Conservation (phyloP, 2,888 invertebrate genomes). For the Aphidius colemani region DNA sequence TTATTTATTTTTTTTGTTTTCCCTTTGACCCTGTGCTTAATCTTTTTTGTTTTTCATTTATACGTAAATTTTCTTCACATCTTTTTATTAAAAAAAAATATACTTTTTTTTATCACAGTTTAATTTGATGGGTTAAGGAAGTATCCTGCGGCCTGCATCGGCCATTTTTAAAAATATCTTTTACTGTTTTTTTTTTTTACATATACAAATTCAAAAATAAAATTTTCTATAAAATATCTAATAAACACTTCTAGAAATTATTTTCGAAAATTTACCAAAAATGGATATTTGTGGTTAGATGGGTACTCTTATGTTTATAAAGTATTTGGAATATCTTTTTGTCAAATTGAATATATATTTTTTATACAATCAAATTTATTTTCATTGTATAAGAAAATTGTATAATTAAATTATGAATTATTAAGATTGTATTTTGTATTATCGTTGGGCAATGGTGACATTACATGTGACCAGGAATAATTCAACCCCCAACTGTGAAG, state of each 20-base stretch:
- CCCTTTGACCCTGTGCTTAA: conserved; percentile 22
- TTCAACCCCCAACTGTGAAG: conserved; percentile 46
- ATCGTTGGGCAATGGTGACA: neutral
- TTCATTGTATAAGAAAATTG: conserved; percentile 5
- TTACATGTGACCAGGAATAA: conserved; percentile 21
- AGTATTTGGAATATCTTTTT: too few species aligned
- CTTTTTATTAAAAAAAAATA: neutral
- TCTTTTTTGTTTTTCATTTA: conserved; percentile 23
- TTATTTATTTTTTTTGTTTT: conserved; percentile 32
- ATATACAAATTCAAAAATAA: neutral
- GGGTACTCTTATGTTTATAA: too few species aligned
- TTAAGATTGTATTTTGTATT: too few species aligned
- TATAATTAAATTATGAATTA: neutral
- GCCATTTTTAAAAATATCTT: neutral
- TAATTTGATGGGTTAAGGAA: neutral
- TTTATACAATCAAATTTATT: neutral
- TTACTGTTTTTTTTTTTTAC: neutral
- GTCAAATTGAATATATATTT: too few species aligned
- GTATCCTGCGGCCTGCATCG: neutral
- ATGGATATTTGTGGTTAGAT: too few species aligned
- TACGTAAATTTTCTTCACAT: conserved; percentile 2
- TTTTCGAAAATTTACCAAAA: too few species aligned
- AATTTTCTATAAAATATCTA: too few species aligned
- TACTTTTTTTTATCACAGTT: neutral
- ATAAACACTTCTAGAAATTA: too few species aligned